These are phyloP conservation scores for Toxonevra muliebris DNA, from an alignment of 2,888 invertebrate genomes.

Conservation along the genomic window DNA sequence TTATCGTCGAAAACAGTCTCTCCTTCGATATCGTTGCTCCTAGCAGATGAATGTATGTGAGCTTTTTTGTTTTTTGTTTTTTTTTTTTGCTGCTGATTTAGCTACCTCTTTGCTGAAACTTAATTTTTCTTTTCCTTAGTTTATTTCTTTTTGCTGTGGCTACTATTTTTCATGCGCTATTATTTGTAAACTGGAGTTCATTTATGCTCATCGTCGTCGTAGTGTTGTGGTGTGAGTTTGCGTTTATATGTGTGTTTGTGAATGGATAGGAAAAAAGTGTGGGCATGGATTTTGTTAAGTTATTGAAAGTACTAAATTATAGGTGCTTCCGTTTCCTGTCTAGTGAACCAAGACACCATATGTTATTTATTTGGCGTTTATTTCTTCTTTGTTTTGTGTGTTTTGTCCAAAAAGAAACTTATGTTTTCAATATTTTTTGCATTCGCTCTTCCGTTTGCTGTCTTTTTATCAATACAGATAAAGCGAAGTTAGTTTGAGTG, in stretches of 20 bases:
- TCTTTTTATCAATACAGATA: neutral
- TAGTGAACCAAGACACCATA: neutral
- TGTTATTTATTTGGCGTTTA: neutral
- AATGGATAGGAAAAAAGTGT: neutral
- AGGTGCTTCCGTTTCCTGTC: conserved; percentile 26
- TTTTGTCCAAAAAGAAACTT: neutral
- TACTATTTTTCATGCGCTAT: conserved; percentile 1
- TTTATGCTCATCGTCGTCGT: neutral
- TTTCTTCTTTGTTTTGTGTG: neutral
- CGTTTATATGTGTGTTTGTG: neutral
- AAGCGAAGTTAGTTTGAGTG: conserved; percentile 11
- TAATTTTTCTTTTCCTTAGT: neutral
- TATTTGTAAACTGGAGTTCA: neutral
- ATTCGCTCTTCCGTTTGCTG: neutral
- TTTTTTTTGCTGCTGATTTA: neutral
- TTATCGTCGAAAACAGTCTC: conserved; percentile 10
- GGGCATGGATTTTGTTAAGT: conserved; percentile 1
- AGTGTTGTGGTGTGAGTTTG: neutral
- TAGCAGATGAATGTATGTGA: neutral
- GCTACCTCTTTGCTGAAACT: neutral
- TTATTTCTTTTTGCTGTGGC: neutral
- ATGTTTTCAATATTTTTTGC: no score
- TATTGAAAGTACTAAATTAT: conserved; percentile 20
- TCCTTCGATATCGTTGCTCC: no score
- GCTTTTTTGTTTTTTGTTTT: neutral